These are phyloP conservation scores for Saturnia pavonia DNA, from an alignment of 2,888 invertebrate genomes.

Conservation along the genomic window DNA sequence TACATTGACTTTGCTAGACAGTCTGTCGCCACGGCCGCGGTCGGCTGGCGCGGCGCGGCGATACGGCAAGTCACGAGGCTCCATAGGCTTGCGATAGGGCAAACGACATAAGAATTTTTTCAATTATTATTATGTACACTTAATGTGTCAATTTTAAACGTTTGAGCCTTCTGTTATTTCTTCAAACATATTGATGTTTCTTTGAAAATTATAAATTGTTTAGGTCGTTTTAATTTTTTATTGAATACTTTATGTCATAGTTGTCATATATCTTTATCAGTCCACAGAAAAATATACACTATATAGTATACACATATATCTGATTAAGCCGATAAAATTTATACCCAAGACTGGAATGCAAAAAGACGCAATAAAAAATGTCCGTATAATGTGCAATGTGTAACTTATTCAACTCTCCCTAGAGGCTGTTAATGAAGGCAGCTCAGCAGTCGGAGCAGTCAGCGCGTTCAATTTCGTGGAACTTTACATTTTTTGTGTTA, in stretches of 20 bases:
- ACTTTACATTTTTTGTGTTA: constrained; percentile 20
- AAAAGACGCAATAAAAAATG: background rate
- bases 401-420: background rate
- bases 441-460: constrained; percentile 3
- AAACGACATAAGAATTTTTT: background rate
- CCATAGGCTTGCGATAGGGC: background rate
- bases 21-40: constrained; percentile 42
- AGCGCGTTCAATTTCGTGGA: constrained; percentile 22
- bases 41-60: constrained; percentile 8
- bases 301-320: background rate
- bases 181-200: background rate
- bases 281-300: background rate
- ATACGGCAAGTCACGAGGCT: constrained; percentile 14
- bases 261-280: background rate
- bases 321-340: background rate
- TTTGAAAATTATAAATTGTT: background rate
- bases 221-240: background rate
- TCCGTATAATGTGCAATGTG: background rate
- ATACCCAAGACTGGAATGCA: background rate
- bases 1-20: constrained; percentile 42
- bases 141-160: background rate
- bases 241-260: background rate
- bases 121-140: background rate
- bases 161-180: background rate
- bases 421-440: background rate